phyloP scores from a whole-genome alignment of 1,140 invertebrate genomes.

The Drosophila melanogaster region DNA sequence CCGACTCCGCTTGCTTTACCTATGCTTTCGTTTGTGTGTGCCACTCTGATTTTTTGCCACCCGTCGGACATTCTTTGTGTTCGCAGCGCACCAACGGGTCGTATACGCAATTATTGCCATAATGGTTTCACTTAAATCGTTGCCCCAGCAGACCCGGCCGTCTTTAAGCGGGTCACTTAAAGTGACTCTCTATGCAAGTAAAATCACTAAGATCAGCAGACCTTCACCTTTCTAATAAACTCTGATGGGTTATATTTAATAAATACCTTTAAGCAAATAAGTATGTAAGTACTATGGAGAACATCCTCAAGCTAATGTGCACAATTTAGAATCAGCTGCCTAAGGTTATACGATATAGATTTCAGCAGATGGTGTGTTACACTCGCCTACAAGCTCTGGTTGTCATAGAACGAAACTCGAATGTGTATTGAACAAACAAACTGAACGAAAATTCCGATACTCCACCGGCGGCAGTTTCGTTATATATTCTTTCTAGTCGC shows the following conservation, averaged over 20 bases:
- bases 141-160: conserved; percentile 8
- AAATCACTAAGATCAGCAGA: background rate
- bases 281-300: no score
- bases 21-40: conserved; percentile 5
- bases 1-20: conserved; percentile 3
- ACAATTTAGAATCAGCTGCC: no score
- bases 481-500: background rate
- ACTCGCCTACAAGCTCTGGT: conserved; percentile 12
- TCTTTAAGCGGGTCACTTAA: background rate
- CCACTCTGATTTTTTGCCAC: conserved; percentile 10
- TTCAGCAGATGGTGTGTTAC: background rate
- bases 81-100: conserved; percentile 36
- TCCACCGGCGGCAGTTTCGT: background rate
- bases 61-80: conserved; percentile 18
- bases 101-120: conserved; percentile 43
- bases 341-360: background rate
- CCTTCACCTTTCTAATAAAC: background rate
- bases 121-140: conserved; percentile 45
- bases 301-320: no score
- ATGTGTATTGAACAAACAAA: conserved; percentile 37
- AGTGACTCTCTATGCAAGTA: background rate
- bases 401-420: conserved; percentile 22
- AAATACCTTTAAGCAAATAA: no score
- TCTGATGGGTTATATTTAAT: no score
- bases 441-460: conserved; percentile 11